Percentiles rank a stretch among this genome's conserved stretches.
Evolutionary conservation across 64 coral and sea anemone species (phyloP).

Genomic region (Anthopleura sola): DNA sequence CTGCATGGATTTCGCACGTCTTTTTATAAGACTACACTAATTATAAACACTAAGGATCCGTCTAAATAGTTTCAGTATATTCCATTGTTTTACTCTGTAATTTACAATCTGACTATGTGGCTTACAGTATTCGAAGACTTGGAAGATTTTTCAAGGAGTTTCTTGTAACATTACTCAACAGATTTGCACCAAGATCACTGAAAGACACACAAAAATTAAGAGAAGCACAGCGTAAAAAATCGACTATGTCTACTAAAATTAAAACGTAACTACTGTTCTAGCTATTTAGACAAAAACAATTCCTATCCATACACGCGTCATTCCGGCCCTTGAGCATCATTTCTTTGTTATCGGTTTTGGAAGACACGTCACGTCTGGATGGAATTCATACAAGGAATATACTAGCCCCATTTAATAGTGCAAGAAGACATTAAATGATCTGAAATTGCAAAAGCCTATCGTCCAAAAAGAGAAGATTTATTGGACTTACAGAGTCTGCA

Average conservation of each 20-base stretch:
- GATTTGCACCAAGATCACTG: slow-evolving; percentile 9
- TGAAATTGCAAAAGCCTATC: neutral
- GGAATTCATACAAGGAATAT: neutral
- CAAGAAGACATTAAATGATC: too few relatives aligned
- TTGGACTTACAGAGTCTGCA: neutral
- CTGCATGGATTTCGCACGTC: neutral
- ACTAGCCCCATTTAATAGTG: neutral
- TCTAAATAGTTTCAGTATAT: too few relatives aligned
- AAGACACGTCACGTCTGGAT: too few relatives aligned
- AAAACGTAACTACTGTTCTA: neutral
- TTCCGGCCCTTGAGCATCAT: too few relatives aligned
- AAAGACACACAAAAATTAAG: neutral
- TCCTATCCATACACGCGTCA: too few relatives aligned
- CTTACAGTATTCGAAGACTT: neutral
- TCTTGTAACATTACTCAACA: neutral
- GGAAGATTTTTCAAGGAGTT: neutral
- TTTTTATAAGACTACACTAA: too few relatives aligned
- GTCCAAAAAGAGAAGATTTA: neutral
- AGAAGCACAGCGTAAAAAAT: too few relatives aligned
- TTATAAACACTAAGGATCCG: too few relatives aligned
- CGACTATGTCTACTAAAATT: too few relatives aligned
- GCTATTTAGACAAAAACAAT: too few relatives aligned
- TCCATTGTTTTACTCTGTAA: neutral
- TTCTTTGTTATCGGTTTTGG: too few relatives aligned
- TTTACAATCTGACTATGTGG: neutral